Percentiles rank a stretch among this genome's conserved stretches.
These are phyloP conservation scores for Rhopalosiphum nymphaeae DNA, from an alignment of 2,888 invertebrate genomes.

Conservation along the genomic window DNA sequence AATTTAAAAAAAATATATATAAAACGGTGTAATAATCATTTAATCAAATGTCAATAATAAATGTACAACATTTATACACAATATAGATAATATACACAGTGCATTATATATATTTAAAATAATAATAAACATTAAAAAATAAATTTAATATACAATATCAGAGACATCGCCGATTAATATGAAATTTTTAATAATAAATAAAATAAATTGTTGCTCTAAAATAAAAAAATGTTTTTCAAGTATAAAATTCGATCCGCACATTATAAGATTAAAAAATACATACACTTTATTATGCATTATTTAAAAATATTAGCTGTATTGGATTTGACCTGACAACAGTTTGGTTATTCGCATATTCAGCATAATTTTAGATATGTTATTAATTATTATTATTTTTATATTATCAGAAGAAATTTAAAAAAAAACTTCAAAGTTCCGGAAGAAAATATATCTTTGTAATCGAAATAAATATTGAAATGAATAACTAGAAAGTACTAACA, in stretches of 20 bases:
- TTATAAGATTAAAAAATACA: neutral
- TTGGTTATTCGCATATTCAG: neutral
- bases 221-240: neutral
- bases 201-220: too few relatives aligned
- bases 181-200: neutral
- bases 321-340: too few relatives aligned
- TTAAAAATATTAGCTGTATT: too few relatives aligned
- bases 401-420: neutral
- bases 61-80: neutral
- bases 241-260: neutral
- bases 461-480: neutral
- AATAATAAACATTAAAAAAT: neutral
- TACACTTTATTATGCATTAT: too few relatives aligned
- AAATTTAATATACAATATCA: neutral
- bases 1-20: neutral
- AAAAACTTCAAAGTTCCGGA: neutral
- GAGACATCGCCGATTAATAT: neutral
- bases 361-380: neutral
- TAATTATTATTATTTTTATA: neutral
- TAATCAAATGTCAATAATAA: neutral
- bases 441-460: neutral
- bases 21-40: neutral
- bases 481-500: neutral
- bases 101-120: neutral
- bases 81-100: neutral